Evolutionary conservation across 2,113 vertebrate species (phyloP).

Genomic region (Ophthalmolycus amberensis): DNA sequence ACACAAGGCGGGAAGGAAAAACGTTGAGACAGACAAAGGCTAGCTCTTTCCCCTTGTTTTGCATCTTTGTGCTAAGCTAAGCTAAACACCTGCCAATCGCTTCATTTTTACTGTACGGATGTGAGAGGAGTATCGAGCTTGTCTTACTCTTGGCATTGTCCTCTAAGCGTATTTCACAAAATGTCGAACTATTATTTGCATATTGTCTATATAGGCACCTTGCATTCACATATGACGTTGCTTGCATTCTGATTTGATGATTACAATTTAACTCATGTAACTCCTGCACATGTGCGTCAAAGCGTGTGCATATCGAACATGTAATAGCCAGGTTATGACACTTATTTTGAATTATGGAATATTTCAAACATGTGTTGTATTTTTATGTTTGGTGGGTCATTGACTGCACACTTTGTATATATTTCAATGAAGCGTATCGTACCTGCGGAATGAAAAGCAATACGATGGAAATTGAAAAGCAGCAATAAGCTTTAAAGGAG

Average conservation of each 20-base stretch:
- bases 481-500: constrained; percentile 46
- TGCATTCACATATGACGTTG: neutral
- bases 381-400: neutral
- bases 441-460: constrained; percentile 50
- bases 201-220: neutral
- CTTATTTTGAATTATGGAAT: neutral
- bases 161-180: neutral
- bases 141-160: neutral
- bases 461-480: constrained; percentile 61
- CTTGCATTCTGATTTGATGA: neutral
- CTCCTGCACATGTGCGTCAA: neutral
- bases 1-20: constrained; percentile 38
- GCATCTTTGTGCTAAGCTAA: neutral
- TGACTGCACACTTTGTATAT: neutral
- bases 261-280: neutral
- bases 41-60: neutral
- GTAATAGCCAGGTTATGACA: neutral
- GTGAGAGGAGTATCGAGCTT: neutral
- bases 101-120: neutral
- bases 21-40: neutral
- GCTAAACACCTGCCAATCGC: neutral
- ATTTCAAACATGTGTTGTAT: neutral
- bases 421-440: neutral
- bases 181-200: neutral
- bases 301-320: constrained; percentile 12